These are phyloP conservation scores for Acleris emargana DNA, from an alignment of 2,888 invertebrate genomes.

Conservation along the genomic window DNA sequence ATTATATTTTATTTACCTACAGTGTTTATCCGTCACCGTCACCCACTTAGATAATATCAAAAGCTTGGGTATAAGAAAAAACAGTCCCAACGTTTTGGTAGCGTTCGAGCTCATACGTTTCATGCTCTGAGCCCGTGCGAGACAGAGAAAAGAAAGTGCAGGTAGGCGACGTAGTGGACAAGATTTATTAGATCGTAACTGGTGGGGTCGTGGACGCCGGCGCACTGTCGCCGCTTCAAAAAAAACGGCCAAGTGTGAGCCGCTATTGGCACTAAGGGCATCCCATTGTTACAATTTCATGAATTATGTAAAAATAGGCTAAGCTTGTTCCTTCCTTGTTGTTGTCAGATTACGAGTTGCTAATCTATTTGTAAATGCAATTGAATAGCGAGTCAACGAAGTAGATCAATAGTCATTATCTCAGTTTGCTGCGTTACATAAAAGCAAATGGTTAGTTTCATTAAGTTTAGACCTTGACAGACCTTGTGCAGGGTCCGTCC, in stretches of 20 bases:
- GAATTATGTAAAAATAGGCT: neutral
- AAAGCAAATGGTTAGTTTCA: too few species aligned
- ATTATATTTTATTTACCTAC: conserved; percentile 33
- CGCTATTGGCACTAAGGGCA: conserved; percentile 16
- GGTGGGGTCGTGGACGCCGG: conserved; percentile 70
- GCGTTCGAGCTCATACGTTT: conserved; percentile 58
- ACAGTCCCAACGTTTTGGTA: conserved; percentile 54
- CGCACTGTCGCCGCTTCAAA: conserved; percentile 58
- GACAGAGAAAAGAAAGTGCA: conserved; percentile 81
- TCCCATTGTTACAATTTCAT: conserved; percentile 17
- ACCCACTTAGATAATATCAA: conserved; percentile 46
- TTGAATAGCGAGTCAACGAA: too few species aligned
- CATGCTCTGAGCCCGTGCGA: conserved; percentile 59
- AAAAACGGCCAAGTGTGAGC: conserved; percentile 42
- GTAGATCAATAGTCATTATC: too few species aligned
- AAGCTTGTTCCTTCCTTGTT: too few species aligned
- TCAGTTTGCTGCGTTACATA: too few species aligned
- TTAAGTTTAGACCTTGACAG: too few species aligned
- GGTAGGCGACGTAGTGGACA: conserved; percentile 64
- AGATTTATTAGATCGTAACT: conserved; percentile 82
- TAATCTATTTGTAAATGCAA: too few species aligned
- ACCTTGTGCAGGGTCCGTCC: too few species aligned
- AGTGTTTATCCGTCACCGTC: conserved; percentile 36
- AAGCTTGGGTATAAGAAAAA: conserved; percentile 51
- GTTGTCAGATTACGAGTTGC: too few species aligned